Evolutionary conservation across 2,888 invertebrate genomes (phyloP).

Genomic region (Athalia cordata): DNA sequence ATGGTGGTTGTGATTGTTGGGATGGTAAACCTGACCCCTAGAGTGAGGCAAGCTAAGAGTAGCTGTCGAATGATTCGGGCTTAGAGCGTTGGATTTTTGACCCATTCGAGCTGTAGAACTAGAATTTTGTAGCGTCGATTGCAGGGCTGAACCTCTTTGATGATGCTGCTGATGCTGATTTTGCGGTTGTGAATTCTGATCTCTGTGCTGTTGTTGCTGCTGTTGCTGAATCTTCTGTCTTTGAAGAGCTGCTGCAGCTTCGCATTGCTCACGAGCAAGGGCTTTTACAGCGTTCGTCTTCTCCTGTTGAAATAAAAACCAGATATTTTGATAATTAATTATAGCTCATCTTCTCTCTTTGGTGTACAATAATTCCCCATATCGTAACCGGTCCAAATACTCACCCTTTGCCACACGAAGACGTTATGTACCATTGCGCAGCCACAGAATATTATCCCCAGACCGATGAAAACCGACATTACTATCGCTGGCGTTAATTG

Average conservation of each 20-base stretch:
- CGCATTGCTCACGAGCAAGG: constrained; percentile 72
- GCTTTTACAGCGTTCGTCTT: constrained; percentile 89
- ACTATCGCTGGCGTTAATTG: constrained; percentile 94
- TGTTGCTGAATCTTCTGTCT: constrained; percentile 67
- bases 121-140: background rate
- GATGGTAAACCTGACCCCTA: constrained; percentile 22
- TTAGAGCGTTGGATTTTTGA: constrained; percentile 8
- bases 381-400: constrained; percentile 46
- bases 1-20: constrained; percentile 49
- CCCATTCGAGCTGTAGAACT: constrained; percentile 8
- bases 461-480: constrained; percentile 91
- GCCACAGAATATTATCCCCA: constrained; percentile 93
- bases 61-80: constrained; percentile 15
- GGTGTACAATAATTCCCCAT: no score
- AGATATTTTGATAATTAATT: no score
- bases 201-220: constrained; percentile 63
- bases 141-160: background rate
- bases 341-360: no score
- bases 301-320: constrained; percentile 73
- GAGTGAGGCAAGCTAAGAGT: background rate
- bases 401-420: constrained; percentile 91
- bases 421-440: constrained; percentile 96
- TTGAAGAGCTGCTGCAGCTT: constrained; percentile 67
- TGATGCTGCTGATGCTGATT: constrained; percentile 60
- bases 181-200: constrained; percentile 54